A percentile compares a stretch with the other conserved stretches of the same genome.
These are phyloP conservation scores for Siniperca obscura DNA, from an alignment of 2,797 vertebrate species.

Conservation along the genomic window DNA sequence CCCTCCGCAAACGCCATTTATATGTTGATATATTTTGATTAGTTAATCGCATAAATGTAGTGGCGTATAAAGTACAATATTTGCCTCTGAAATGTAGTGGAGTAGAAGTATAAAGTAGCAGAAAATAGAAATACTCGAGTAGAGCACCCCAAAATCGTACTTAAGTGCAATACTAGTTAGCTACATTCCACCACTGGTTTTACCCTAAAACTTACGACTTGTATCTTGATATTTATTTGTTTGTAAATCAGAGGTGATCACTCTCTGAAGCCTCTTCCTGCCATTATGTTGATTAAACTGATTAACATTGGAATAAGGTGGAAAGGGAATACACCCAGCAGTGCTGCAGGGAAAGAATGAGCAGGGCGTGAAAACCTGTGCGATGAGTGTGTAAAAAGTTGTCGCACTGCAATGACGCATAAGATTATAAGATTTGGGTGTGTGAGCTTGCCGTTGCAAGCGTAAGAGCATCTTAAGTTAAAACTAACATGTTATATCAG, in stretches of 20 bases:
- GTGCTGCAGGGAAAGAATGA: neutral
- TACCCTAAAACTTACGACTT: neutral
- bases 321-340: no score
- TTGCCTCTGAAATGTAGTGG: neutral
- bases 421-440: neutral
- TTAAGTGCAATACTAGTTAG: no score
- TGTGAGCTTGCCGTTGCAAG: neutral
- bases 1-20: no score
- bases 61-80: no score
- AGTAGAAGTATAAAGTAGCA: neutral
- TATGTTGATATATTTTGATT: no score
- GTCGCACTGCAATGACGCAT: neutral
- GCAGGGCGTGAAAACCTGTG: constrained; percentile 8
- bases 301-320: neutral
- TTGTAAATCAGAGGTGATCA: neutral
- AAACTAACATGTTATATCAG: neutral
- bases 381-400: neutral
- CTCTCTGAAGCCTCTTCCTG: neutral
- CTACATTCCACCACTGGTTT: neutral
- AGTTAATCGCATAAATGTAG: neutral
- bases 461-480: neutral
- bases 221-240: neutral
- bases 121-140: neutral
- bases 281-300: neutral
- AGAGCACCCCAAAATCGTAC: no score